These are phyloP conservation scores for Macropus fuliginosus DNA, from an alignment of 2,797 vertebrate species.

Conservation along the genomic window DNA sequence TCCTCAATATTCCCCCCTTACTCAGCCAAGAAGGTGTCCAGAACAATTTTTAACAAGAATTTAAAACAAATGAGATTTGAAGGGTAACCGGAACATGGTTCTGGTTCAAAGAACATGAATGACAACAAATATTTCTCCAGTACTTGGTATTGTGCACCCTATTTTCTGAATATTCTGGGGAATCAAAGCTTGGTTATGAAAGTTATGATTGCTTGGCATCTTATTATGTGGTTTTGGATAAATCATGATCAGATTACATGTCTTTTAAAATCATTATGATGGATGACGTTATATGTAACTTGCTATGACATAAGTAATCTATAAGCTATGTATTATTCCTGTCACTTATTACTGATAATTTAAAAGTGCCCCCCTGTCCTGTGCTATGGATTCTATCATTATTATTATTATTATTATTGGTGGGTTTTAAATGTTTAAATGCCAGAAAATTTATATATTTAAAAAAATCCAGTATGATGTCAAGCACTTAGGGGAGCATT, in stretches of 20 bases:
- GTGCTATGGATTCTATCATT: background rate
- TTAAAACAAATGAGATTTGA: background rate
- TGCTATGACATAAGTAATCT: background rate
- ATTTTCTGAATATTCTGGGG: background rate
- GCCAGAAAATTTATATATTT: conserved; percentile 22
- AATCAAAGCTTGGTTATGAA: background rate
- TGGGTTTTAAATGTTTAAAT: conserved; percentile 31
- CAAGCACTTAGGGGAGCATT: background rate
- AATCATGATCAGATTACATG: background rate
- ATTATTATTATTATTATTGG: background rate
- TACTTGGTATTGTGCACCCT: background rate
- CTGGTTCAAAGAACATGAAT: background rate
- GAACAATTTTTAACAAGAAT: background rate
- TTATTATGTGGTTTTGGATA: conserved; percentile 8
- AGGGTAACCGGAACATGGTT: background rate
- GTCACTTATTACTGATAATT: background rate
- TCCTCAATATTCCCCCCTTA: background rate
- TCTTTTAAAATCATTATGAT: background rate
- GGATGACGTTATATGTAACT: background rate
- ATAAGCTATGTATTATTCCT: background rate
- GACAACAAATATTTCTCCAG: background rate
- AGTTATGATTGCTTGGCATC: background rate
- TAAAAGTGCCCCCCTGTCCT: conserved; percentile 21
- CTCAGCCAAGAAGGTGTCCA: background rate
- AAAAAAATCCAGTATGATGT: background rate